A percentile compares a stretch with the other conserved stretches of the same genome.
Evolutionary conservation across 2,888 invertebrate species (phyloP).

Genomic region (Pterostichus madidus): DNA sequence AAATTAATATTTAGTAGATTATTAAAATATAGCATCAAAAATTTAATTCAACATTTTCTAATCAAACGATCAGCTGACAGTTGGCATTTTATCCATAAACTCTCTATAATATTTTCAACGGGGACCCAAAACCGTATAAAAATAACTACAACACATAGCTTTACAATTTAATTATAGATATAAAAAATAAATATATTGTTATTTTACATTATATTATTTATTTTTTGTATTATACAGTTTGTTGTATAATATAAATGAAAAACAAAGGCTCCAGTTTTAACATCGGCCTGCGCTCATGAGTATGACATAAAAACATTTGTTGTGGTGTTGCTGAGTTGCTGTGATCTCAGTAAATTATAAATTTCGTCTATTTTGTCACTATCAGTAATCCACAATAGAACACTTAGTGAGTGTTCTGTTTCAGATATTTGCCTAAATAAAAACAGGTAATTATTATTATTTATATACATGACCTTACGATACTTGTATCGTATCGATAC

Average conservation of each 20-base stretch:
- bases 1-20: background rate
- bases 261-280: background rate
- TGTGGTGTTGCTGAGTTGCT: slow-evolving; percentile 45
- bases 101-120: slow-evolving; percentile 9
- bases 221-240: background rate
- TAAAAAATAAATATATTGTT: slow-evolving; percentile 7
- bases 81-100: slow-evolving; percentile 23
- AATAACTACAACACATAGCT: too few species aligned
- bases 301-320: slow-evolving; percentile 45
- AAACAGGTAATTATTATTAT: slow-evolving; percentile 40
- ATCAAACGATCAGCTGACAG: slow-evolving; percentile 16
- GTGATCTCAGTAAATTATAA: slow-evolving; percentile 45
- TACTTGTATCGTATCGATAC: background rate
- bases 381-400: slow-evolving; percentile 6
- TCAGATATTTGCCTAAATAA: slow-evolving; percentile 42
- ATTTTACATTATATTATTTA: slow-evolving; percentile 1
- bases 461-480: slow-evolving; percentile 7
- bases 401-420: slow-evolving; percentile 7
- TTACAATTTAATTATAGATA: background rate
- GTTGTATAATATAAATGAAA: background rate
- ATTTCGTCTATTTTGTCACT: slow-evolving; percentile 44
- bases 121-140: background rate
- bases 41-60: background rate
- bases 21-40: background rate
- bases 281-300: background rate